Evolutionary conservation across 2,113 vertebrate species (phyloP), one percentile per base, ranked within the genome.

Genomic region (Zapornia atra): DNA sequence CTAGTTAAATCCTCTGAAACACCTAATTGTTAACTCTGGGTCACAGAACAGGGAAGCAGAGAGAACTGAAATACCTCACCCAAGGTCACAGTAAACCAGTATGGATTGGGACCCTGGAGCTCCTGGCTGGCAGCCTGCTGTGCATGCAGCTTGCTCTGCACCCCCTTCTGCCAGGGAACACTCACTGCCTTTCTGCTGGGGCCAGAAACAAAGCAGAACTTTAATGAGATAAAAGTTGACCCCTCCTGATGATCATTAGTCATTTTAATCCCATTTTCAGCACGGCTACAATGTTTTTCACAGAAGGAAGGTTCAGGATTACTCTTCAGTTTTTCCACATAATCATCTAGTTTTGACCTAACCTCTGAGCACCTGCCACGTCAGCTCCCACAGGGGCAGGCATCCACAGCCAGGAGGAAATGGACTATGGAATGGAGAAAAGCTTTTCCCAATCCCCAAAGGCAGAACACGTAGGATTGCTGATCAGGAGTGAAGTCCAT

Each of bases 251-350:
- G 56, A 78, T 82, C 86, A 78, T 83, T 31, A 7, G 10, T 31
- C 88, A 46, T 50, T 88, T 88, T 86, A 95, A 95, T 94, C 92
- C 77, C 40, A 53, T 92, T 91, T 64, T 63, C 81, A 83, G 68
- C 54, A 85, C 24, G 36, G 38, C 69, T 40, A 63, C 40, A 70
- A 19, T 11, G 42, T 36, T 90, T 95, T 71, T 26, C 11, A 1
- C 53, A 61, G 71, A 94, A 87, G 72, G 60, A 70, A 48, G 24
- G 70, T 73, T 71, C 11, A 53, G 77, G 65, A 76, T 79, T 60
- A 46, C 69, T 76, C 38, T 53, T 79, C 64, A 57, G 16, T 83
- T 95, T 94, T 93, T 92, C 95, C 82, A 92, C 60, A 50, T 50
- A 51, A 64, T 24, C 16, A 60, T 61, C 86, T 78, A 57, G 61